Conservation (phyloP, 2,797 vertebrate genomes). For the Todus mexicanus region DNA sequence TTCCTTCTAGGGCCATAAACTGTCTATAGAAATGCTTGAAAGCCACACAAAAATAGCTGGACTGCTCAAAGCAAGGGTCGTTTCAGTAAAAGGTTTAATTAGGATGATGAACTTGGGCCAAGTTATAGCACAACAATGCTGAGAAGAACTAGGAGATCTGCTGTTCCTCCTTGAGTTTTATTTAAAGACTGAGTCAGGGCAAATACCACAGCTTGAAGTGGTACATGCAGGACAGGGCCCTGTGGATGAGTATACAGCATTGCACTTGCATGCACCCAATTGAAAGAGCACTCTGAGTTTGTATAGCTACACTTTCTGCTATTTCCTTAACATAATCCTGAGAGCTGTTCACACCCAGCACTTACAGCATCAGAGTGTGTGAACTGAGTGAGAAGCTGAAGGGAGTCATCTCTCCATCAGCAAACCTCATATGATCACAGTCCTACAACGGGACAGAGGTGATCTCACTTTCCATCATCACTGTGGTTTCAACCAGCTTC, state of each 20-base stretch:
- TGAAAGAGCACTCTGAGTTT: not conserved
- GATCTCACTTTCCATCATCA: not conserved
- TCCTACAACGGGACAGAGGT: not conserved
- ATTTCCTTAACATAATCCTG: not conserved
- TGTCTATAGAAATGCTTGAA: accelerated
- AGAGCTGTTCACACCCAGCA: not conserved
- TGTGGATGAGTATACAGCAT: not conserved
- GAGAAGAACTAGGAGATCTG: not conserved
- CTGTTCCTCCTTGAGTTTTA: not conserved
- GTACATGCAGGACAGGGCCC: not conserved
- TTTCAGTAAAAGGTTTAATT: not conserved
- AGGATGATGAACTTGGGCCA: not conserved
- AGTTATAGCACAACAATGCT: not conserved
- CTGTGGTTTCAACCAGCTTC: not conserved
- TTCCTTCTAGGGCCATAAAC: not conserved
- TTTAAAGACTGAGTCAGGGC: not conserved
- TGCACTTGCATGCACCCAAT: accelerated
- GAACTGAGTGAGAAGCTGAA: not conserved
- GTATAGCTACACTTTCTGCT: not conserved
- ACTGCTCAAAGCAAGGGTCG: not conserved
- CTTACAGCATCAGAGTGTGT: not conserved
- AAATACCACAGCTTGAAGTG: not conserved
- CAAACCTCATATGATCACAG: not conserved
- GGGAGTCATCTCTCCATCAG: not conserved
- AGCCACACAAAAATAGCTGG: not conserved